Conservation (phyloP, 53 echinoderm and acorn worm genomes). For the Henricia sp. region DNA sequence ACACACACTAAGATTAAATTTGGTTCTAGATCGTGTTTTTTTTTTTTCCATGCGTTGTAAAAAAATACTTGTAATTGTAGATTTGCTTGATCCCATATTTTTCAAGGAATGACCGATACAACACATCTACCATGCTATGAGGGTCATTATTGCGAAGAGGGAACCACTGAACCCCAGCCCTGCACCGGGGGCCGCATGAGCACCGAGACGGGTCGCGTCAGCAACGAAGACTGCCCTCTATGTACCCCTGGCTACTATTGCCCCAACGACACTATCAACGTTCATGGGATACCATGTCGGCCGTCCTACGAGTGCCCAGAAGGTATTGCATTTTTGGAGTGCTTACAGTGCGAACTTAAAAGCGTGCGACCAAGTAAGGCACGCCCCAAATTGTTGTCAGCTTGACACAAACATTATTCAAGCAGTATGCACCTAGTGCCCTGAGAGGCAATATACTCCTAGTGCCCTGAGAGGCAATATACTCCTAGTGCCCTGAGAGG, state of each 20-base stretch:
- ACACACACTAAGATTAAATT: background rate
- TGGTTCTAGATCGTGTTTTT: background rate
- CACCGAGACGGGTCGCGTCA: constrained; percentile 84
- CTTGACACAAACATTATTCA: too few relatives aligned
- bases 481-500: too few relatives aligned
- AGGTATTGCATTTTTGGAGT: too few relatives aligned
- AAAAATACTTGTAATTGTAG: background rate
- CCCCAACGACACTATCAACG: constrained; percentile 96
- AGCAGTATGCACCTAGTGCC: too few relatives aligned
- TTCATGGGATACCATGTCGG: constrained; percentile 91
- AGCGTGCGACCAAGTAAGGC: too few relatives aligned
- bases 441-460: too few relatives aligned
- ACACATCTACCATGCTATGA: constrained; percentile 85
- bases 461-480: too few relatives aligned
- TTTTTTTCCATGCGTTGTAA: background rate
- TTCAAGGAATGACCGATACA: constrained; percentile 90
- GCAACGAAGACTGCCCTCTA: constrained; percentile 99
- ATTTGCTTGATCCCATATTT: too few relatives aligned
- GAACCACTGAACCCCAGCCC: constrained; percentile 88
- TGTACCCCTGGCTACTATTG: constrained; percentile 97
- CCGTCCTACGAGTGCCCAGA: constrained; percentile 95
- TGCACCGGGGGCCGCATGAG: constrained; percentile 99
- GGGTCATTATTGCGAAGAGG: constrained; percentile 94
- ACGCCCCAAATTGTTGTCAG: too few relatives aligned
- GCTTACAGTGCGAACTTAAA: too few relatives aligned